A percentile compares a stretch with the other conserved stretches of the same genome.
Conservation (phyloP, 2,888 invertebrate genomes). For the Diadromus collaris region DNA sequence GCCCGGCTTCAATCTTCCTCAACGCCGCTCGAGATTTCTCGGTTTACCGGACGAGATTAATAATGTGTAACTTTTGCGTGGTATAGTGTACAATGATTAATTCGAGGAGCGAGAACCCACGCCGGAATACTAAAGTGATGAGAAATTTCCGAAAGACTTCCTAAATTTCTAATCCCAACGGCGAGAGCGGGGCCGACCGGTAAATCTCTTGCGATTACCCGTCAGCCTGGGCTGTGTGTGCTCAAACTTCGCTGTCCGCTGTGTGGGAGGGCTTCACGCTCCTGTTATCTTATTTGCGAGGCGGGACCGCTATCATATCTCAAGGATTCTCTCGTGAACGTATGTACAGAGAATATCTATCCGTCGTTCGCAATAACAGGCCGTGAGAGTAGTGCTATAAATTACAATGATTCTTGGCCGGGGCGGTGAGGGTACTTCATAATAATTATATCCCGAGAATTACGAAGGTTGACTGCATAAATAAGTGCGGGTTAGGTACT, state of each 20-base stretch:
- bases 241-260: not conserved
- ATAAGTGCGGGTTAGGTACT: constrained; percentile 25
- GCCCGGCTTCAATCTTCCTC: constrained; percentile 3
- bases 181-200: not conserved
- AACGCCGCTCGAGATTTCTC: not conserved
- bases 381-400: constrained; percentile 54
- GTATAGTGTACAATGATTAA: constrained; percentile 4
- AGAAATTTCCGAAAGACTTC: not conserved
- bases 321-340: not conserved
- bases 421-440: constrained; percentile 64
- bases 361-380: not conserved
- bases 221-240: not conserved
- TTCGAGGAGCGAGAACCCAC: not conserved
- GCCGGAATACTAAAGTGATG: not conserved
- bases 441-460: constrained; percentile 58
- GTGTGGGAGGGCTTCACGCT: not conserved
- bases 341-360: constrained; percentile 7
- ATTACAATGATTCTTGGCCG: constrained; percentile 67
- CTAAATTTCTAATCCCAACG: constrained; percentile 1
- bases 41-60: not conserved
- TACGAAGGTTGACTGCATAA: constrained; percentile 15
- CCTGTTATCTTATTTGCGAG: constrained; percentile 8
- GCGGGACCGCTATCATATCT: not conserved
- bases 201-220: constrained; percentile 21
- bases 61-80: not conserved